Conservation (phyloP, 2,113 vertebrate genomes). For the Triplophysa siluroides region DNA sequence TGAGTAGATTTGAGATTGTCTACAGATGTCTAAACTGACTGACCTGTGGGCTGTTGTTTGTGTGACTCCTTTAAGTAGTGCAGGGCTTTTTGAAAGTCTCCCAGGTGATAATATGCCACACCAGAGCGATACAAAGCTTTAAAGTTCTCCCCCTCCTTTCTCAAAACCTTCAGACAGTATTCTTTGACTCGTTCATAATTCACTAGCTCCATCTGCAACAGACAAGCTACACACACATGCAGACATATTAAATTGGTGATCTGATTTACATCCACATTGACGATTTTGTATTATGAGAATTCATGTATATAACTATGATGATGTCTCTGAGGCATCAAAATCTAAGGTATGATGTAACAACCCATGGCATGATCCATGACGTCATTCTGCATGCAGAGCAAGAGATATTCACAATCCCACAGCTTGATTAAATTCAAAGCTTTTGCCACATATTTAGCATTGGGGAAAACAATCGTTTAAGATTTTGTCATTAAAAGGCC, state of each 20-base stretch:
- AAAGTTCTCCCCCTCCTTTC: slow-evolving; percentile 97
- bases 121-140: slow-evolving; percentile 97
- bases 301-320: neutral
- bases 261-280: neutral
- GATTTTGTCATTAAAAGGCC: neutral
- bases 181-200: slow-evolving; percentile 98
- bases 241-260: neutral
- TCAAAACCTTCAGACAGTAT: slow-evolving; percentile 96
- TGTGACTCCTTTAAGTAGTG: slow-evolving; percentile 96
- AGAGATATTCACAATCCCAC: neutral
- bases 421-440: neutral
- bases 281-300: neutral
- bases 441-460: neutral
- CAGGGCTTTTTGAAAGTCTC: slow-evolving; percentile 95
- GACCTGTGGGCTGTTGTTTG: slow-evolving; percentile 93
- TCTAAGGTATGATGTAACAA: neutral
- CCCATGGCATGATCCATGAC: slow-evolving; percentile 18
- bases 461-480: neutral
- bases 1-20: neutral
- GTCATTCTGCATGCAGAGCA: slow-evolving; percentile 15
- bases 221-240: slow-evolving; percentile 79
- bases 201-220: slow-evolving; percentile 97
- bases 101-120: slow-evolving; percentile 97
- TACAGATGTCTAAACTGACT: slow-evolving; percentile 21
- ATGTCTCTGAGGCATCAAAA: slow-evolving; percentile 6